Evolutionary conservation across 2,888 invertebrate genomes (phyloP), one percentile per base, ranked within the genome.

Genomic region (Amorpha juglandis): DNA sequence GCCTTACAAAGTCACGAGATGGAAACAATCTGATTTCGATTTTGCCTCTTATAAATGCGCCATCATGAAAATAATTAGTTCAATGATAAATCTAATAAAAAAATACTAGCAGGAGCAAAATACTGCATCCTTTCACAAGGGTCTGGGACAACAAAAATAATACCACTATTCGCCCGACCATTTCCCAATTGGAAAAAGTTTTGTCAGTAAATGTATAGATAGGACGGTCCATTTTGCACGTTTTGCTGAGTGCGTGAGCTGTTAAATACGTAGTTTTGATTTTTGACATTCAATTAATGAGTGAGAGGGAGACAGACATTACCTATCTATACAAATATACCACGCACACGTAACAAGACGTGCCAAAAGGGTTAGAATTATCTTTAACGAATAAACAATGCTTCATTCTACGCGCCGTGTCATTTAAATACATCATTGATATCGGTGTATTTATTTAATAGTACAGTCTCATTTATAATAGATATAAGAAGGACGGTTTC

Each of bases 401-500:
- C 27, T 27, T 27, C 27, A 27, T 27, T 27, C 27, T 27, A 27
- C 27, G 4, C 27, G 27, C 27, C 2, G 4, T 3, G 27, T 27
- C 27, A 6, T 55, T 55, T 16, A 35, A 38, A 16, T 38, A 38
- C n/a, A 33, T 53, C 35, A 55, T 55, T 16, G 21, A 27, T 51
- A 27, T 9, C 16, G 55, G 38, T 16, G 35, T 38, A 38, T 35
- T 38, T 35, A 55, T 38, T 38, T 55, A 38, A 55, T 19, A 58
- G 42, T 19, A 35, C 55, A 58, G 58, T 58, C 58, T 58, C 58
- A 42, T 55, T 55, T 38, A 9, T 7, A 12, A 19, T 58, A 16
- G 42, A 38, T 58, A 58, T 58, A 58, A 38, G 58, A 58, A 58
- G 58, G 58, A 58, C 58, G 58, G 58, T 58, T 42, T 38, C 42